phyloP scores from a whole-genome alignment of 2,797 vertebrate species.

The Gymnopithys bicolor region DNA sequence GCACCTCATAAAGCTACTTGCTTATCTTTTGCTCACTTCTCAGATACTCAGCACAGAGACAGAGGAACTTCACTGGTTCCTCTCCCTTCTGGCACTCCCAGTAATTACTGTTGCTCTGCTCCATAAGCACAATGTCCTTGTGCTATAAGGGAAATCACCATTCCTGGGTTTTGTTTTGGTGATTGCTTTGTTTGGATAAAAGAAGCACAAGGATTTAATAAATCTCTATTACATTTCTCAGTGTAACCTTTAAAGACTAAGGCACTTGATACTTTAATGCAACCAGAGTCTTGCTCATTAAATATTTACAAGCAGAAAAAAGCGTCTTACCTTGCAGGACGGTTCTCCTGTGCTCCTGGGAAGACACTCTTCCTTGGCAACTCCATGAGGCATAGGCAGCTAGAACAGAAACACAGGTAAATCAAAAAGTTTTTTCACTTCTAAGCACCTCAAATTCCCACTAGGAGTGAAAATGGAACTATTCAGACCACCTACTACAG shows the following conservation, averaged over 20 bases:
- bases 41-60: slow-evolving; percentile 72
- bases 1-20: background rate
- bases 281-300: background rate
- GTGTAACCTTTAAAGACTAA: slow-evolving; percentile 60
- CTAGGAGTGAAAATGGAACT: background rate
- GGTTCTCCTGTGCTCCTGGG: slow-evolving; percentile 79
- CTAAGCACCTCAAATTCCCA: background rate
- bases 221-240: slow-evolving; percentile 56
- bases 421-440: background rate
- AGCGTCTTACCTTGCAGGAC: slow-evolving; percentile 85
- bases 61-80: slow-evolving; percentile 75
- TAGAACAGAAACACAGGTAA: slow-evolving; percentile 70
- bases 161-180: background rate
- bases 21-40: slow-evolving; percentile 64
- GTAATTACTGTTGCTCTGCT: slow-evolving; percentile 77
- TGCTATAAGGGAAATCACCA: slow-evolving; percentile 73
- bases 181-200: slow-evolving; percentile 32
- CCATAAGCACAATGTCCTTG: slow-evolving; percentile 82
- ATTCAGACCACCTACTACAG: background rate
- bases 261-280: slow-evolving; percentile 28
- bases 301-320: background rate
- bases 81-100: slow-evolving; percentile 84
- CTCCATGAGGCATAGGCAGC: slow-evolving; percentile 86
- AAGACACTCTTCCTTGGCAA: slow-evolving; percentile 80
- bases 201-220: slow-evolving; percentile 71